Evolutionary conservation across 2,797 vertebrate genomes (phyloP).

Genomic region (Vespertilio murinus): DNA sequence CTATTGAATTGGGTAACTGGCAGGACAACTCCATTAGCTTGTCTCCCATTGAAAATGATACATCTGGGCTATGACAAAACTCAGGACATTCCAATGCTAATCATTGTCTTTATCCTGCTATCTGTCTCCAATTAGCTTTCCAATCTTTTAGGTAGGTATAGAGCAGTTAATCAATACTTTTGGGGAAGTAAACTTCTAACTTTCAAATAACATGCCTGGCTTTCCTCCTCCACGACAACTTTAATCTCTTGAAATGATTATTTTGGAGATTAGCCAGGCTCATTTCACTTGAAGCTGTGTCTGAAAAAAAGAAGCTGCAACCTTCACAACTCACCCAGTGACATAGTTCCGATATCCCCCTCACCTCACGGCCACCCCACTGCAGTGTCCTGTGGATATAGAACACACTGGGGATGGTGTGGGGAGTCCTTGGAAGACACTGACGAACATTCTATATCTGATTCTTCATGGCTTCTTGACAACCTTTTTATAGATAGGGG

Average conservation of each 20-base stretch:
- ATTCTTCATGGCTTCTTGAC: neutral
- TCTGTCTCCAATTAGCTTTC: neutral
- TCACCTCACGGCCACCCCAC: rapidly evolving
- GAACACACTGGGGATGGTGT: rapidly evolving
- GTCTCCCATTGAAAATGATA: neutral
- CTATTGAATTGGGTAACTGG: neutral
- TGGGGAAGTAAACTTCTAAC: neutral
- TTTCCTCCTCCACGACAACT: neutral
- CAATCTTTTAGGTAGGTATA: neutral
- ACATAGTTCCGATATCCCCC: neutral
- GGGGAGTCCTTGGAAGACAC: neutral
- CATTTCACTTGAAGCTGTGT: neutral
- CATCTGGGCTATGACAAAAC: neutral
- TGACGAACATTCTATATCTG: neutral
- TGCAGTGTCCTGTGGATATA: no score
- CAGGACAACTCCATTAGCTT: neutral
- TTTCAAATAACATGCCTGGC: neutral
- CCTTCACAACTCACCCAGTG: neutral
- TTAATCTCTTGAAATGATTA: neutral
- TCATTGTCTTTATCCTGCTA: neutral
- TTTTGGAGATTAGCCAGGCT: neutral
- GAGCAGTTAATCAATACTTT: neutral
- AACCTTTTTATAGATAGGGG: neutral
- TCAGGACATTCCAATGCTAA: neutral
- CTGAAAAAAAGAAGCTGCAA: neutral